A percentile compares a stretch with the other conserved stretches of the same genome.
Evolutionary conservation across 2,113 vertebrate species (phyloP).

Genomic region (Pampusana beccarii): DNA sequence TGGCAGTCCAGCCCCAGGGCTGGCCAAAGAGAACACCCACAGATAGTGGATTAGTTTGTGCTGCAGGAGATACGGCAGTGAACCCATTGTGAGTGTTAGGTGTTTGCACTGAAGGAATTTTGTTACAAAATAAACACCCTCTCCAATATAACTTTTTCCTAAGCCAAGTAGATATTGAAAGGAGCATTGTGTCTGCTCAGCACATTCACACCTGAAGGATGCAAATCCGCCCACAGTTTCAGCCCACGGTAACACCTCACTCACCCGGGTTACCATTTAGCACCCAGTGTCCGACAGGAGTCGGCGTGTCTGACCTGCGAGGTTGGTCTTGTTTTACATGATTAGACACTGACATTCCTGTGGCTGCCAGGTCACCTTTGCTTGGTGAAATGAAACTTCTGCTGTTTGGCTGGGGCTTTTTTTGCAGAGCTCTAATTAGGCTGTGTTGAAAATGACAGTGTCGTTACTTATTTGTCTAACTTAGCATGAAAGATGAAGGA

Average conservation of each 20-base stretch:
- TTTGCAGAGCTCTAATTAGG: background rate
- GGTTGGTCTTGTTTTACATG: background rate
- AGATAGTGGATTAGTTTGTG: background rate
- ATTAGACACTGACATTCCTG: background rate
- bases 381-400: background rate
- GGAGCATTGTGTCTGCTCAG: background rate
- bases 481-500: background rate
- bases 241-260: rapidly evolving
- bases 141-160: rapidly evolving
- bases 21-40: rapidly evolving
- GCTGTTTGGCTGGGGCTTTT: background rate
- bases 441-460: background rate
- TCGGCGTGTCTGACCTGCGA: rapidly evolving
- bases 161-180: background rate
- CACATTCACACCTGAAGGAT: rapidly evolving
- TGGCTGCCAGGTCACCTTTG: background rate
- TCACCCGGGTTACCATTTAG: rapidly evolving
- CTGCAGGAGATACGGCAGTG: rapidly evolving
- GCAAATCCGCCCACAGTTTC: background rate
- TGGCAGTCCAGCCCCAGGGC: rapidly evolving
- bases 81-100: background rate
- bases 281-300: background rate
- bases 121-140: background rate
- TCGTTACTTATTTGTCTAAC: background rate
- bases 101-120: rapidly evolving